These are phyloP conservation scores for Pentalonia nigronervosa DNA, from an alignment of 1,140 invertebrate genomes.

Conservation along the genomic window DNA sequence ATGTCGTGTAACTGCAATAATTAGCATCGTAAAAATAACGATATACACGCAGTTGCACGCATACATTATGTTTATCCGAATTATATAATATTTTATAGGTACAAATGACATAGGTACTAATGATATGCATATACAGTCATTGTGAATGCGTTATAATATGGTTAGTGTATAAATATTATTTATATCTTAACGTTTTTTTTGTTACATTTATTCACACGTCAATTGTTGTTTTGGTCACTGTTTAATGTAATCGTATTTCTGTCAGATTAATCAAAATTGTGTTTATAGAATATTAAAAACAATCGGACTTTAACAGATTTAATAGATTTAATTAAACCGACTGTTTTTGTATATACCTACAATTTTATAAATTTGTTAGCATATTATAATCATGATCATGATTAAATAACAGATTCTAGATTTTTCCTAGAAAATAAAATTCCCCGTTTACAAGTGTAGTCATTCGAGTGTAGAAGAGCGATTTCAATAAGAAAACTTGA, in stretches of 20 bases:
- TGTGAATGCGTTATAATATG: background rate
- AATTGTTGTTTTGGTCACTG: background rate
- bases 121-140: background rate
- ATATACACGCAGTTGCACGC: background rate
- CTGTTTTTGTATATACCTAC: background rate
- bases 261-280: background rate
- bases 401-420: background rate
- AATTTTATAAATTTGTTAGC: background rate
- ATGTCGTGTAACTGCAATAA: background rate
- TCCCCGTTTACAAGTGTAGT: background rate
- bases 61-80: background rate
- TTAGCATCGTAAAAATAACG: background rate
- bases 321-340: background rate
- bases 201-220: background rate
- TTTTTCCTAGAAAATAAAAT: background rate
- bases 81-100: background rate
- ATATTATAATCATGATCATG: background rate
- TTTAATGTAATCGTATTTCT: background rate
- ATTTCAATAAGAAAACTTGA: background rate
- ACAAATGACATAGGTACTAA: background rate
- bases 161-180: background rate
- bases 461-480: background rate
- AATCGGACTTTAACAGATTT: background rate
- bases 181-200: constrained; percentile 2
- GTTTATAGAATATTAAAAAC: background rate